Evolutionary conservation across 1,140 invertebrate species (phyloP).

Genomic region (Heliconius melpomene): DNA sequence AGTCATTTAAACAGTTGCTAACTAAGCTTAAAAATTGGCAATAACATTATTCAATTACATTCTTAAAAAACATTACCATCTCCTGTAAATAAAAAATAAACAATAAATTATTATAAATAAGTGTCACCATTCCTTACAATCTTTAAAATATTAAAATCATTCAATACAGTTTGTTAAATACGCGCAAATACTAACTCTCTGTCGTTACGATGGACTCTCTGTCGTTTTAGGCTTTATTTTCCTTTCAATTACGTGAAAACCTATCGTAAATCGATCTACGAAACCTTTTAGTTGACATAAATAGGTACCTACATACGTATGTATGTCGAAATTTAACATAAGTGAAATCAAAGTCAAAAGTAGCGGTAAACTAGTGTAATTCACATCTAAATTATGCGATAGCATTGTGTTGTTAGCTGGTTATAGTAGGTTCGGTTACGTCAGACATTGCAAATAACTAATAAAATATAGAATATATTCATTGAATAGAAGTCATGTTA

Average conservation of each 20-base stretch:
- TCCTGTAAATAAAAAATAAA: neutral
- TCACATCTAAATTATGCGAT: constrained; percentile 24
- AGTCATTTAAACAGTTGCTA: too few species aligned
- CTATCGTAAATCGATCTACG: constrained; percentile 7
- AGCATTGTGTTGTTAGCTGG: constrained; percentile 19
- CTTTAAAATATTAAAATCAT: neutral
- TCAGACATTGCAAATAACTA: constrained; percentile 6
- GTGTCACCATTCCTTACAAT: neutral
- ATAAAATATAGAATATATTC: constrained; percentile 23
- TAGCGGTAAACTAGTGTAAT: constrained; percentile 19
- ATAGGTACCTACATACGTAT: neutral
- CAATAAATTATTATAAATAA: neutral
- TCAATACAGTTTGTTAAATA: neutral
- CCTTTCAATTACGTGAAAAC: constrained; percentile 7
- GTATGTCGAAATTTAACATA: constrained; percentile 9
- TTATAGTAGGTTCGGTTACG: constrained; percentile 18
- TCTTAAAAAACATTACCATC: too few species aligned
- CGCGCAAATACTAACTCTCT: neutral
- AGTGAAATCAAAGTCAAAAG: constrained; percentile 17
- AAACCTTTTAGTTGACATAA: constrained; percentile 8
- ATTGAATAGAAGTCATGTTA: constrained; percentile 16
- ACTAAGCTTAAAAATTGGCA: too few species aligned
- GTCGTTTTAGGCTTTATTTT: constrained; percentile 13
- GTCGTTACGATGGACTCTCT: constrained; percentile 2
- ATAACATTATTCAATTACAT: neutral